These are phyloP conservation scores for Meloidogyne hapla DNA, from an alignment of 1,140 invertebrate genomes.

Conservation along the genomic window DNA sequence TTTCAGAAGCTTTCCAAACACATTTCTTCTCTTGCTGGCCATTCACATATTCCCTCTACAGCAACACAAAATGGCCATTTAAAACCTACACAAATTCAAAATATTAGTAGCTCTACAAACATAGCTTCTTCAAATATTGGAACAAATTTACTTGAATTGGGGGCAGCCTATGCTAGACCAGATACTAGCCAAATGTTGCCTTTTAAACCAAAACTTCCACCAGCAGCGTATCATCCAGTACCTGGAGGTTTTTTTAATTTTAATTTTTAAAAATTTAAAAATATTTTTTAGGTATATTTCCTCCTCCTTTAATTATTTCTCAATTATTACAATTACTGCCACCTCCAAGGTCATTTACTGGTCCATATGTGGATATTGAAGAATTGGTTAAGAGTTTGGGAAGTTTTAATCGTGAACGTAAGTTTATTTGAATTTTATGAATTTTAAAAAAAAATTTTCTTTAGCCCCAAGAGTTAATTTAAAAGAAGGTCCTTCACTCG, in stretches of 20 bases:
- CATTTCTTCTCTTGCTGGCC: not conserved
- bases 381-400: conserved; percentile 47
- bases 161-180: conserved; percentile 56
- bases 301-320: conserved; percentile 56
- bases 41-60: conserved; percentile 13
- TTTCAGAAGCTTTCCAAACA: conserved; percentile 16
- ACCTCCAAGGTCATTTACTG: conserved; percentile 54
- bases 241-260: conserved; percentile 48
- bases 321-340: conserved; percentile 54
- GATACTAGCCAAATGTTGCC: conserved; percentile 63
- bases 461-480: conserved; percentile 47
- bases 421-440: conserved; percentile 34
- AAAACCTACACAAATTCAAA: conserved; percentile 24
- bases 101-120: conserved; percentile 32
- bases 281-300: conserved; percentile 48
- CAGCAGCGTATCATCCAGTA: conserved; percentile 54
- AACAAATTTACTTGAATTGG: conserved; percentile 17
- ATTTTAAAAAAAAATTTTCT: not conserved
- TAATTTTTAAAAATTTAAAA: not conserved
- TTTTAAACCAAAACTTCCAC: conserved; percentile 57
- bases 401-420: conserved; percentile 53
- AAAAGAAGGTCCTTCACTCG: conserved; percentile 40
- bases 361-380: conserved; percentile 61
- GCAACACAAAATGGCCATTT: conserved; percentile 21
- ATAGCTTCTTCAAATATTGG: not conserved